Evolutionary conservation across 2,888 invertebrate genomes (phyloP).

Genomic region (Drosophila monieri): DNA sequence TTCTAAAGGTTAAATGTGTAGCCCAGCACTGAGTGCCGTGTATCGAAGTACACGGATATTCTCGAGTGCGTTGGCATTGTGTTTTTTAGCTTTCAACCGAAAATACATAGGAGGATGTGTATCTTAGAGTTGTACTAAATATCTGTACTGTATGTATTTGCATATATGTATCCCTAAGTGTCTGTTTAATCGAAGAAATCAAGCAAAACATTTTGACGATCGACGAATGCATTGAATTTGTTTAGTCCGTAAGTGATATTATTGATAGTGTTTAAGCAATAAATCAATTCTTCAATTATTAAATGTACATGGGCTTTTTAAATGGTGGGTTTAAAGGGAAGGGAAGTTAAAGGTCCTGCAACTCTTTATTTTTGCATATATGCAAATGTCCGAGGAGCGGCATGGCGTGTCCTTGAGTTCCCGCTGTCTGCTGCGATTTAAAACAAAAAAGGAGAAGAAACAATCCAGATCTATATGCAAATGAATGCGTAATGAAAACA

Average conservation of each 20-base stretch:
- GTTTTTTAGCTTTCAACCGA: constrained; percentile 33
- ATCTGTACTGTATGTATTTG: constrained; percentile 17
- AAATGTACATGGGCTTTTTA: neutral
- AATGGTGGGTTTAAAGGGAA: neutral
- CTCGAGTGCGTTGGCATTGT: constrained; percentile 29
- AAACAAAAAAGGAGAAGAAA: constrained; percentile 14
- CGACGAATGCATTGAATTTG: constrained; percentile 68
- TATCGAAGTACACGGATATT: constrained; percentile 20
- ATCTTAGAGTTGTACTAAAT: constrained; percentile 44
- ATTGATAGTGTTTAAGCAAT: constrained; percentile 79
- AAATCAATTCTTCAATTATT: constrained; percentile 74
- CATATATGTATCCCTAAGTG: constrained; percentile 30
- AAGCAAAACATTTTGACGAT: constrained; percentile 45
- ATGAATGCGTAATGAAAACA: constrained; percentile 73
- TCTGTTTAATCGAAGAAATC: constrained; percentile 44
- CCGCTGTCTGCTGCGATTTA: constrained; percentile 5
- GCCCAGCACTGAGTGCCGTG: constrained; percentile 31
- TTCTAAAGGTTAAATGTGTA: constrained; percentile 49
- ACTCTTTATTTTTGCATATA: constrained; percentile 18
- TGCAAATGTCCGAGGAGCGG: constrained; percentile 54
- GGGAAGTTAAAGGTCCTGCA: neutral
- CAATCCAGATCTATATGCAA: constrained; percentile 56
- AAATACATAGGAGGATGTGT: constrained; percentile 29
- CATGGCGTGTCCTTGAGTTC: constrained; percentile 18
- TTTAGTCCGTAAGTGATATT: constrained; percentile 77